phyloP scores from a whole-genome alignment of 2,113 vertebrate genomes.

The Cygnus buccinator region DNA sequence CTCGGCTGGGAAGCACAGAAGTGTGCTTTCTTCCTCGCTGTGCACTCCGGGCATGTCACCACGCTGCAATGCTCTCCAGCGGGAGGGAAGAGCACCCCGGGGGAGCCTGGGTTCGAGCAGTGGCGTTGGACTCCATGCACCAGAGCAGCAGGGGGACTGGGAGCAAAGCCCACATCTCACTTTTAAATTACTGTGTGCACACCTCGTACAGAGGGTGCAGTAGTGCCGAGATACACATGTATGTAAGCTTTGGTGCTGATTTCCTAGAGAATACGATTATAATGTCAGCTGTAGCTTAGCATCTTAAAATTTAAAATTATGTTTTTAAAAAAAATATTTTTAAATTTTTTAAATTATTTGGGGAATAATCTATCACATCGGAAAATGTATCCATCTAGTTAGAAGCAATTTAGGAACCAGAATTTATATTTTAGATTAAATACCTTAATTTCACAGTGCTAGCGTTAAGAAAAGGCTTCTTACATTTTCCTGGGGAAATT shows the following conservation, averaged over 20 bases:
- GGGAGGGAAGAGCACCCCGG: rapidly evolving
- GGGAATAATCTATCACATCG: not conserved
- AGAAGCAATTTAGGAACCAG: not conserved
- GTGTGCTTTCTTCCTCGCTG: no score
- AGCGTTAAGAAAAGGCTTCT: not conserved
- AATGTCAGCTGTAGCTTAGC: not conserved
- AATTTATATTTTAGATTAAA: not conserved
- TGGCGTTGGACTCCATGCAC: not conserved
- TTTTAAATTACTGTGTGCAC: not conserved
- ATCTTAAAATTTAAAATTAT: conserved; percentile 2
- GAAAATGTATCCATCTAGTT: not conserved
- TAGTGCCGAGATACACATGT: not conserved
- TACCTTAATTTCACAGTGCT: not conserved
- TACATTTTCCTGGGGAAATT: not conserved
- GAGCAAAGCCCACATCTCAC: conserved; percentile 17
- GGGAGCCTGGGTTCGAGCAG: not conserved
- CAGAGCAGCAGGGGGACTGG: not conserved
- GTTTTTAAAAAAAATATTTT: no score
- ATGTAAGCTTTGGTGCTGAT: not conserved
- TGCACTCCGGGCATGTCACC: no score
- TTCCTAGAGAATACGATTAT: not conserved
- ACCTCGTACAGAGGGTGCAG: not conserved
- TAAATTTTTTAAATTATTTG: no score
- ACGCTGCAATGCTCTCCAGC: no score
- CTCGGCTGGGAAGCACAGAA: no score